A percentile compares a stretch with the other conserved stretches of the same genome.
Evolutionary conservation across 2,113 vertebrate genomes (phyloP).

Genomic region (Sterna hirundo): DNA sequence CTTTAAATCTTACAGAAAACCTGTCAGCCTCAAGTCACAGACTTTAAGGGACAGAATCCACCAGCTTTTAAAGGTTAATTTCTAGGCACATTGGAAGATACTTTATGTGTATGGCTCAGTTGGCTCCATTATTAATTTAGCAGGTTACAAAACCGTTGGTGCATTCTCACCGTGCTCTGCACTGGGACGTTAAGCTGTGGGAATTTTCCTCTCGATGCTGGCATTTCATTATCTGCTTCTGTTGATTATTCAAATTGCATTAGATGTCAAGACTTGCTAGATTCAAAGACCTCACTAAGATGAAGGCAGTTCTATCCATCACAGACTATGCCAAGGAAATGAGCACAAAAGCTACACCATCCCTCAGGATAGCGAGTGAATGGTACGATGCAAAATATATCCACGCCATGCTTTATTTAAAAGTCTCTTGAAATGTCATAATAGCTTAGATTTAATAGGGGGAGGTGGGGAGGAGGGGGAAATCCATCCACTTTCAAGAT

Average conservation of each 20-base stretch:
- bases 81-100: not conserved
- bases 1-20: not conserved
- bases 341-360: not conserved
- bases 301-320: constrained; percentile 14
- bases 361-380: not conserved
- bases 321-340: not conserved
- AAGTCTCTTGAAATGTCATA: not conserved
- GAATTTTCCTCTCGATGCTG: constrained; percentile 43
- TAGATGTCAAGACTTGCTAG: constrained; percentile 39
- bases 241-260: constrained; percentile 56
- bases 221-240: constrained; percentile 50
- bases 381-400: not conserved
- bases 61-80: constrained; percentile 4
- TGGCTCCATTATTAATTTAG: constrained; percentile 26
- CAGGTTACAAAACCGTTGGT: constrained; percentile 13
- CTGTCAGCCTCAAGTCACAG: not conserved
- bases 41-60: not conserved
- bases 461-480: not conserved
- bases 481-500: not conserved
- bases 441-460: not conserved
- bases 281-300: constrained; percentile 37
- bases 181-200: constrained; percentile 32
- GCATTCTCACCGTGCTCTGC: not conserved
- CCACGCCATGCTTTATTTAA: not conserved
- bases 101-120: not conserved